These are phyloP conservation scores for Oceanodroma tethys DNA, from an alignment of 2,113 vertebrate genomes.

Conservation along the genomic window DNA sequence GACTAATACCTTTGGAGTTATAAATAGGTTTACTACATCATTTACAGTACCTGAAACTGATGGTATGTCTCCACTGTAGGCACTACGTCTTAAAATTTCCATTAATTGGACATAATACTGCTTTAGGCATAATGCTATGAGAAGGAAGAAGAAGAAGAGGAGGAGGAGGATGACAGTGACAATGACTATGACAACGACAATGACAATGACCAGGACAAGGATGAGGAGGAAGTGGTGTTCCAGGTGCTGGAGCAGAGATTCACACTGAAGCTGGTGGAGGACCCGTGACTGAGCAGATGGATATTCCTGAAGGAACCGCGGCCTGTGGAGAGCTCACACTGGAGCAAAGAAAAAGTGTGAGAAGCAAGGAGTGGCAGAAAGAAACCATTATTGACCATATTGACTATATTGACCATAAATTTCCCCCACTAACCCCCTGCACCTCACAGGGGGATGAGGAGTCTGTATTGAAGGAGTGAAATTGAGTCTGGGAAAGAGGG, in stretches of 20 bases:
- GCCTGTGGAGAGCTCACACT: background rate
- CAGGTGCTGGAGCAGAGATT: background rate
- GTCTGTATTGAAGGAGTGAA: background rate
- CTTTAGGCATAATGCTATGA: background rate
- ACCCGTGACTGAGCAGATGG: background rate
- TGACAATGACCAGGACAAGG: background rate
- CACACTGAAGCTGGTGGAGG: background rate
- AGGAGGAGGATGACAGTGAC: rapidly evolving
- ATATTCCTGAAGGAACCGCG: background rate
- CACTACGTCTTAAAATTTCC: background rate
- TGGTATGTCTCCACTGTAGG: background rate
- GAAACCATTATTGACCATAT: background rate
- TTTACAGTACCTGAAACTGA: background rate
- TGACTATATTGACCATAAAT: background rate
- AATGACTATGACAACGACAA: background rate
- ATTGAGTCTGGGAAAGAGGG: background rate
- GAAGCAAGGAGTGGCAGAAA: background rate
- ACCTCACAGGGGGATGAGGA: background rate
- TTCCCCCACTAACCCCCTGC: background rate
- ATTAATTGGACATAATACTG: background rate
- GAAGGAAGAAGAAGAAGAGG: no score
- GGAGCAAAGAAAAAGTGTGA: background rate
- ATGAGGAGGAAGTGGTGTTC: background rate
- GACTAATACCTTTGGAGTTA: background rate
- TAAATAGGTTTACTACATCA: background rate